phyloP scores from a whole-genome alignment of 2,797 vertebrate species.

The Falco rusticolus region DNA sequence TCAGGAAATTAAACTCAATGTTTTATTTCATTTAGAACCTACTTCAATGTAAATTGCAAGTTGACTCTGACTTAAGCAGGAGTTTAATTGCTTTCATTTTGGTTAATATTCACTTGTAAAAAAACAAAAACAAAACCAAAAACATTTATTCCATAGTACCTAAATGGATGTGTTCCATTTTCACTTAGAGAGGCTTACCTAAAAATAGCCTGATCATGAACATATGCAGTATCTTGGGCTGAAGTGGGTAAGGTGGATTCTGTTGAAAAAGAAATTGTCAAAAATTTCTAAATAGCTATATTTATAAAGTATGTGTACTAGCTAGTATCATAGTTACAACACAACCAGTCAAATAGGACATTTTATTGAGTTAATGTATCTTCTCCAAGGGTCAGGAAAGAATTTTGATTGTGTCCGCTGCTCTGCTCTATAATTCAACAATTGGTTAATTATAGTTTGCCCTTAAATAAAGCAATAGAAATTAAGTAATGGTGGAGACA shows the following conservation, averaged over 20 bases:
- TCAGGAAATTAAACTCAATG: not conserved
- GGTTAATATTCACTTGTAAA: not conserved
- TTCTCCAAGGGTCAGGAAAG: not conserved
- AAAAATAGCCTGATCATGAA: not conserved
- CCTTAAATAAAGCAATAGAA: not conserved
- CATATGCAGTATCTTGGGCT: not conserved
- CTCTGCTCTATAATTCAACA: not conserved
- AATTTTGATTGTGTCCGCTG: not conserved
- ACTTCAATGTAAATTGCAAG: constrained; percentile 11
- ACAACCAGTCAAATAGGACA: not conserved
- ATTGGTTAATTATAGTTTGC: not conserved
- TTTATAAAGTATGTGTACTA: not conserved
- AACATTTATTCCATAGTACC: not conserved
- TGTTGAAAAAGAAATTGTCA: not conserved
- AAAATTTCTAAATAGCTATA: not conserved
- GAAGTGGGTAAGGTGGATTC: not conserved
- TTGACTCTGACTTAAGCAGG: not conserved
- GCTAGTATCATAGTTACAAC: not conserved
- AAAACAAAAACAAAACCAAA: not conserved
- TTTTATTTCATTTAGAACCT: constrained; percentile 35
- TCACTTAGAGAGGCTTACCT: not conserved
- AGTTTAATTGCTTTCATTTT: not conserved
- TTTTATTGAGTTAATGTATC: not conserved
- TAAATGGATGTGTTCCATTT: not conserved
- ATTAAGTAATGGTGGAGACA: not conserved